Evolutionary conservation across 2,113 vertebrate species (phyloP).

Genomic region (Paradoxurus hermaphroditus): DNA sequence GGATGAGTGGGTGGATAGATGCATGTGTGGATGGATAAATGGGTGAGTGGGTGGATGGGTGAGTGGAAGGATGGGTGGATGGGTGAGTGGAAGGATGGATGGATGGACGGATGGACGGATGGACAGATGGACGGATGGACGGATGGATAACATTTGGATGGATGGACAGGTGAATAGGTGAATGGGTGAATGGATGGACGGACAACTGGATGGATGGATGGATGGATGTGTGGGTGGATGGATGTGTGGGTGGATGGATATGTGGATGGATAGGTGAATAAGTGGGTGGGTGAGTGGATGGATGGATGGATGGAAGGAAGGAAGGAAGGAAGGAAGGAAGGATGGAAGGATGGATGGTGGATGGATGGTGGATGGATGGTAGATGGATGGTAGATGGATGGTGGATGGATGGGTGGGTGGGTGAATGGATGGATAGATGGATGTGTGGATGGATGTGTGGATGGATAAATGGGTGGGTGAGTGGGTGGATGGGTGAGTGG

Average conservation of each 20-base stretch:
- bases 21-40: too few relatives aligned
- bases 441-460: too few relatives aligned
- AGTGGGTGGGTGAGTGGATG: background rate
- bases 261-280: background rate
- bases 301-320: too few relatives aligned
- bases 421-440: background rate
- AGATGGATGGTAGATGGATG: background rate
- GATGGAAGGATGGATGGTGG: background rate
- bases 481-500: background rate
- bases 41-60: too few relatives aligned
- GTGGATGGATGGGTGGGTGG: background rate
- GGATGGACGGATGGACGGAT: too few relatives aligned
- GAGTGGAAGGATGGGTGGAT: too few relatives aligned
- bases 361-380: background rate
- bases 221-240: background rate
- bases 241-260: background rate
- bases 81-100: background rate
- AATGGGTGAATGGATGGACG: background rate
- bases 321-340: background rate
- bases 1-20: too few relatives aligned
- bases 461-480: background rate
- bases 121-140: rapidly evolving
- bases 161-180: background rate
- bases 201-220: background rate
- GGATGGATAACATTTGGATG: rapidly evolving